phyloP scores from a whole-genome alignment of 2,113 vertebrate genomes.

The Gasterosteus aculeatus region DNA sequence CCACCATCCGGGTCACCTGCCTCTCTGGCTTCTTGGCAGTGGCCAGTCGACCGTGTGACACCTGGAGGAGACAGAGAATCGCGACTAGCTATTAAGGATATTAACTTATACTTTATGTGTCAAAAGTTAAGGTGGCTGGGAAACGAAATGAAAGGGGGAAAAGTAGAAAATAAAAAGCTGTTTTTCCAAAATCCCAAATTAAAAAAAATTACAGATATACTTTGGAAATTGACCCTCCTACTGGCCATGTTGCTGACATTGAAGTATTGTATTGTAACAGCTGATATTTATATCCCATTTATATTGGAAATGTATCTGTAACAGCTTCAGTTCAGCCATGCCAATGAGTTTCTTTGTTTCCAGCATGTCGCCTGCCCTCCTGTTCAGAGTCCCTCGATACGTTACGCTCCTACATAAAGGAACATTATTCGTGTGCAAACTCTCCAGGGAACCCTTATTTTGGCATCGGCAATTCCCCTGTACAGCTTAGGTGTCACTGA shows the following conservation, averaged over 20 bases:
- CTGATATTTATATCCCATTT: neutral
- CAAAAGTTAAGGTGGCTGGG: neutral
- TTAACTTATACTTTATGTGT: neutral
- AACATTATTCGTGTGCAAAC: neutral
- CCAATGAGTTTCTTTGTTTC: neutral
- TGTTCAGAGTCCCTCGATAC: neutral
- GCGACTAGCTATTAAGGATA: neutral
- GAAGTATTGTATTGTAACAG: neutral
- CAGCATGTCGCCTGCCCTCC: neutral
- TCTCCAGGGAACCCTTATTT: neutral
- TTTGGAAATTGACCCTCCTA: no score
- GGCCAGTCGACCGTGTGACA: conserved; percentile 85
- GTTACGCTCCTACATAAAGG: no score
- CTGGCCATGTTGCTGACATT: neutral
- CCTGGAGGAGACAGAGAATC: conserved; percentile 68
- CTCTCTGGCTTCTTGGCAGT: conserved; percentile 85
- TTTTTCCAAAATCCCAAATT: no score
- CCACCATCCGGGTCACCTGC: conserved; percentile 90
- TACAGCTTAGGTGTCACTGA: neutral
- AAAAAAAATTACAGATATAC: no score
- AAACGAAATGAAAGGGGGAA: neutral
- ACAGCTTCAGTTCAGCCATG: neutral
- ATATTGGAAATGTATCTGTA: neutral
- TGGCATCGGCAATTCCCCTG: neutral
- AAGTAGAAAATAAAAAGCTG: no score